Evolutionary conservation across 2,888 invertebrate species (phyloP).

Genomic region (Caradrina kadenii): DNA sequence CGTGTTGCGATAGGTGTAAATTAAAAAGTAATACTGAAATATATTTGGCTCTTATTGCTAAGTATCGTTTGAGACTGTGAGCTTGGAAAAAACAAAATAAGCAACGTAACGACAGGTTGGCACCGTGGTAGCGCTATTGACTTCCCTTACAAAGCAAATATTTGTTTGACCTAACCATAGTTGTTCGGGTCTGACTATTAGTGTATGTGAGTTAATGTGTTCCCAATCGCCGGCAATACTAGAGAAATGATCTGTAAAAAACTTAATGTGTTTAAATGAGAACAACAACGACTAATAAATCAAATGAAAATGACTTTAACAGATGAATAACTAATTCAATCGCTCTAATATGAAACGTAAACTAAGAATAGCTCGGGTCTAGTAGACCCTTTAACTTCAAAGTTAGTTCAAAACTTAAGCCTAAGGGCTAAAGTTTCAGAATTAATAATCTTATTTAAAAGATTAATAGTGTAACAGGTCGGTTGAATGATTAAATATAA

Average conservation of each 20-base stretch:
- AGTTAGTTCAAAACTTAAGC: slow-evolving; percentile 37
- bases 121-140: too few species aligned
- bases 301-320: slow-evolving; percentile 2
- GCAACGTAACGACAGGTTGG: too few species aligned
- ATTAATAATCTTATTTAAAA: slow-evolving; percentile 51
- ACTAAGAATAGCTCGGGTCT: slow-evolving; percentile 35
- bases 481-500: slow-evolving; percentile 9
- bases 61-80: too few species aligned
- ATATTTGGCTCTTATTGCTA: too few species aligned
- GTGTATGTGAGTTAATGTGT: too few species aligned
- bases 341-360: slow-evolving; percentile 26
- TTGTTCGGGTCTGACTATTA: too few species aligned
- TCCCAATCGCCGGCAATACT: too few species aligned
- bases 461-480: slow-evolving; percentile 39
- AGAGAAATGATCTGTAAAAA: background rate
- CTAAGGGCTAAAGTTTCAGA: slow-evolving; percentile 48
- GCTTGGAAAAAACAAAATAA: too few species aligned
- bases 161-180: too few species aligned
- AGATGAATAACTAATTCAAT: slow-evolving; percentile 38
- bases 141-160: too few species aligned
- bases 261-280: background rate
- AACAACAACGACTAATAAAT: slow-evolving; percentile 2
- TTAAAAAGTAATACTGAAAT: too few species aligned
- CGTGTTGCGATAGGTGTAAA: too few species aligned
- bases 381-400: slow-evolving; percentile 32